These are phyloP conservation scores for Drosophila mojavensis DNA, from an alignment of 1,140 invertebrate genomes.

Conservation along the genomic window DNA sequence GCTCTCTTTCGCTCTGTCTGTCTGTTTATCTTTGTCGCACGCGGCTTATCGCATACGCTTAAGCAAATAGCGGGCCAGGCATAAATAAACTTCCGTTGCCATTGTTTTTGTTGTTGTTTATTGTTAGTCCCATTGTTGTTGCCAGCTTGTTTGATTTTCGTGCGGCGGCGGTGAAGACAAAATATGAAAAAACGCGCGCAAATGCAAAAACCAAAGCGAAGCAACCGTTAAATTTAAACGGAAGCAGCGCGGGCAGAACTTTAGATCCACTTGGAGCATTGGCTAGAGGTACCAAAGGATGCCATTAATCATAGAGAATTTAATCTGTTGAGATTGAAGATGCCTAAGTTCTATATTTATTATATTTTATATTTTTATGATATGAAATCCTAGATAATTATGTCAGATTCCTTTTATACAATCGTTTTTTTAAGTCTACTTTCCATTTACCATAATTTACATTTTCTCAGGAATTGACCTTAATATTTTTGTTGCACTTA, in stretches of 20 bases:
- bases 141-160: slow-evolving; percentile 61
- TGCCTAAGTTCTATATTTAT: too few relatives aligned
- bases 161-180: slow-evolving; percentile 25
- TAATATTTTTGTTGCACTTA: not conserved
- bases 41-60: slow-evolving; percentile 71
- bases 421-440: too few relatives aligned
- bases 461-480: not conserved
- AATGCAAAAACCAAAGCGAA: slow-evolving; percentile 7
- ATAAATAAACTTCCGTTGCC: slow-evolving; percentile 81
- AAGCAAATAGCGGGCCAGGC: slow-evolving; percentile 66
- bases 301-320: too few relatives aligned
- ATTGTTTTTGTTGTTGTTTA: slow-evolving; percentile 38
- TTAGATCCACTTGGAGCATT: too few relatives aligned
- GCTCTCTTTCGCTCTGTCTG: not conserved
- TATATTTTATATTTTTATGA: too few relatives aligned
- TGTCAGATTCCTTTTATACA: too few relatives aligned
- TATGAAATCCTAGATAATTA: too few relatives aligned
- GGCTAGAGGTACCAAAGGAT: too few relatives aligned
- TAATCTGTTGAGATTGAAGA: too few relatives aligned
- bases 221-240: slow-evolving; percentile 1
- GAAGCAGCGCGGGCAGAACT: not conserved
- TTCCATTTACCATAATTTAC: not conserved
- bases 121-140: slow-evolving; percentile 38
- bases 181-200: slow-evolving; percentile 13
- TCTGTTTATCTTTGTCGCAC: not conserved